Base-by-base conservation (phyloP, 2,113 vertebrate genomes). In the Ondatra zibethicus region DNA sequence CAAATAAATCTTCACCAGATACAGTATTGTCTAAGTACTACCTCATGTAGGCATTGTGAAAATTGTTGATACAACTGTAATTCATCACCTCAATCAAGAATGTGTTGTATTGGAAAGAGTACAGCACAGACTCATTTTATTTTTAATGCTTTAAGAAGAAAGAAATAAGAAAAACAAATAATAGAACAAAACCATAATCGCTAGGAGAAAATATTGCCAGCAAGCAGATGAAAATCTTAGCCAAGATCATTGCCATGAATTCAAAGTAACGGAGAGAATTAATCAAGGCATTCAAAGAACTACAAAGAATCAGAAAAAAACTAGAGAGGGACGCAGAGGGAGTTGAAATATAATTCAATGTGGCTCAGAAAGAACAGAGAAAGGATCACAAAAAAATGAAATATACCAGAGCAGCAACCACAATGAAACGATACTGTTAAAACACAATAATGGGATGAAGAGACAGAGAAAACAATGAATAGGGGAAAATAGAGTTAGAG, bases 221-320 rank as follows among this genome's bases (percentile, higher is more conserved):
- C 29, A 82, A 96, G 33, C n/a, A 93, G 61, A 96, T 93, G 86
- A 96, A 97, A 96, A 94, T 93, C 77, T 81, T 68, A 12, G 72
- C 81, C 47, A 91, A 72, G 47, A 27, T 89, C 63, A 58, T 50
- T 76, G 88, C 19, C 23, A 66, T 89, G 58, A 77, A 95, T 82
- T 89, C 65, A 88, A 93, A 95, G 50, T 89, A 92, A 77, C 8
- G 1, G 47, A 87, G n/a, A 70, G 65, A 96, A 93, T 91, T 95
- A 92, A 91, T 96, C 84, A 81, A 95, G 65, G 16, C 75, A 29
- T 89, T 92, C 85, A 92, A 95, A 90, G 42, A 72, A 87, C 29
- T 78, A 72, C 23, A 93, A 77, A 76, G 93, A 88, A 23, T 81
- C 42, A 73, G 45, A 14, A 70, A 96, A 58, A 78, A 23, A 39